phyloP scores from a whole-genome alignment of 2,797 vertebrate species.

The Rousettus madagascariensis region DNA sequence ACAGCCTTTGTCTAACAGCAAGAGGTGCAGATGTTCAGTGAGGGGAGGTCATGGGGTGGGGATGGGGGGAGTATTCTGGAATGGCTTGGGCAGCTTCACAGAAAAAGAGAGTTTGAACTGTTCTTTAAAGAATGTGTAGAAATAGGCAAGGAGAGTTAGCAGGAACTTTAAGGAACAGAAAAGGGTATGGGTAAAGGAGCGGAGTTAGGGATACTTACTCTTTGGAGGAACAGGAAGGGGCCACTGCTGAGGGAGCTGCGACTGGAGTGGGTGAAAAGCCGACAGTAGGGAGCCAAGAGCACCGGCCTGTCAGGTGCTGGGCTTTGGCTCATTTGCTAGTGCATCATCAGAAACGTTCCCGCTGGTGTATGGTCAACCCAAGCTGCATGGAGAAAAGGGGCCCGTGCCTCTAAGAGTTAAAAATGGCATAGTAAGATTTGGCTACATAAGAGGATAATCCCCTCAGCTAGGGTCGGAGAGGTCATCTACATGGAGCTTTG shows the following conservation, averaged over 20 bases:
- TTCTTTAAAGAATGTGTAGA: not conserved
- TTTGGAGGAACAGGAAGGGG: not conserved
- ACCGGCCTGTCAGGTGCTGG: not conserved
- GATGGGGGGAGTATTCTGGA: not conserved
- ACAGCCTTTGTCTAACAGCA: not conserved
- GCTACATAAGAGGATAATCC: not conserved
- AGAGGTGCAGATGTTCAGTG: not conserved
- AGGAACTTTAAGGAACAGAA: not conserved
- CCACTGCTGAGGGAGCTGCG: not conserved
- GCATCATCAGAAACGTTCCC: not conserved
- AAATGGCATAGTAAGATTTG: not conserved
- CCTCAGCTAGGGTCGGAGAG: not conserved
- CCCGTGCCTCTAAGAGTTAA: not conserved
- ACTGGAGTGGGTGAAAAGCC: not conserved
- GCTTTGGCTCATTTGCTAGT: not conserved
- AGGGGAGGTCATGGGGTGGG: not conserved
- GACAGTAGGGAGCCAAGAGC: not conserved
- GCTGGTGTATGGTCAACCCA: not conserved
- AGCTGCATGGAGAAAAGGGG: not conserved
- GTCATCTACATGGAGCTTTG: not conserved
- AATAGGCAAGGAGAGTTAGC: not conserved
- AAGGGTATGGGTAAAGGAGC: not conserved
- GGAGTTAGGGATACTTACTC: not conserved
- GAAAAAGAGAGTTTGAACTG: not conserved
- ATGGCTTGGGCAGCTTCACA: not conserved